Percentiles rank a stretch among this genome's conserved stretches.
Conservation (phyloP, 2,797 vertebrate genomes). For the Myotis myotis region DNA sequence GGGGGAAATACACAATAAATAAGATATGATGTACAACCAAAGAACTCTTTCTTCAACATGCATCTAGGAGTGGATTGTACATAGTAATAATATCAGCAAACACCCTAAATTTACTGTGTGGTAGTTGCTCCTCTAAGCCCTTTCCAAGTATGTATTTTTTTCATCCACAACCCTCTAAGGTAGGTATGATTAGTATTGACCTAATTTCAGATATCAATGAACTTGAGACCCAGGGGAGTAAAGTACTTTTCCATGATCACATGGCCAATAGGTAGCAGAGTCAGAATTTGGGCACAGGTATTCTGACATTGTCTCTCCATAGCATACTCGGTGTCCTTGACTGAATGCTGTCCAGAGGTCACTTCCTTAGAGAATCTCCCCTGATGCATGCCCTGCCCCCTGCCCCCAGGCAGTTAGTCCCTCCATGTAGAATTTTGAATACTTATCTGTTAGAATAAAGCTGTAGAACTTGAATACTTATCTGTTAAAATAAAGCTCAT, state of each 20-base stretch:
- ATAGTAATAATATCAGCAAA: neutral
- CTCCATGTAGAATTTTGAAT: neutral
- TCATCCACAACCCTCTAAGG: neutral
- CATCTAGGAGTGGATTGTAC: neutral
- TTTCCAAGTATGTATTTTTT: constrained; percentile 44
- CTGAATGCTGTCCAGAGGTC: neutral
- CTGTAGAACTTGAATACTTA: neutral
- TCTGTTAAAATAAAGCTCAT: constrained; percentile 1
- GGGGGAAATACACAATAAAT: neutral
- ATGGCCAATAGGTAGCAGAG: neutral
- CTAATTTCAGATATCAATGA: constrained; percentile 33
- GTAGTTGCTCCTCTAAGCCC: neutral
- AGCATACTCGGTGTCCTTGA: neutral
- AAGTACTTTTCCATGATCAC: neutral
- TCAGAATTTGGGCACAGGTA: neutral
- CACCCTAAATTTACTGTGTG: neutral
- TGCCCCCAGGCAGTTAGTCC: neutral
- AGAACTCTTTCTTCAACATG: neutral
- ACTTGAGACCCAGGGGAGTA: constrained; percentile 11
- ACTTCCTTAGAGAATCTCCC: neutral
- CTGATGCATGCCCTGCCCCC: neutral
- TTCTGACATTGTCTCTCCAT: neutral
- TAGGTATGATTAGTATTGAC: constrained; percentile 6
- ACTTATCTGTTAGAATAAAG: neutral
- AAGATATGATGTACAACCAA: neutral